A percentile compares a stretch with the other conserved stretches of the same genome.
Evolutionary conservation across 2,113 vertebrate genomes (phyloP).

Genomic region (Craseonycteris thonglongyai): DNA sequence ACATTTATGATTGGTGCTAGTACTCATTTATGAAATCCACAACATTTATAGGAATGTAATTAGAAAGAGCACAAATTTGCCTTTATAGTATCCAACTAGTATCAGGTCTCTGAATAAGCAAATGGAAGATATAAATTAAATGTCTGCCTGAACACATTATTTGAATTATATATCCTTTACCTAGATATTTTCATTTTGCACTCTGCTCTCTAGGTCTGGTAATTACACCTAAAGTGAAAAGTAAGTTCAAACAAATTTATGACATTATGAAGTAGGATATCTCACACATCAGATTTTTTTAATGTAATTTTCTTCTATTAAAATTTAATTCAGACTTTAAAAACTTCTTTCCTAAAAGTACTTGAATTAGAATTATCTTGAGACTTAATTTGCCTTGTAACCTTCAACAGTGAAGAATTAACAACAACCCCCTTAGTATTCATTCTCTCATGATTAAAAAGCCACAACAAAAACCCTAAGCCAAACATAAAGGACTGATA

Average conservation of each 20-base stretch:
- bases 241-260: background rate
- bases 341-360: background rate
- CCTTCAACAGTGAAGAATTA: background rate
- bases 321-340: background rate
- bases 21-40: conserved; percentile 50
- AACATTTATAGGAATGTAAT: conserved; percentile 4
- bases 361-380: background rate
- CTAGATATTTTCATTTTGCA: background rate
- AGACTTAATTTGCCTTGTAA: conserved; percentile 41
- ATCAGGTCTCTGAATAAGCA: background rate
- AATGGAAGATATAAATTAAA: background rate
- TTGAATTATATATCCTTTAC: background rate
- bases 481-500: background rate
- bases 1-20: background rate
- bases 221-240: background rate
- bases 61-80: background rate
- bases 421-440: background rate
- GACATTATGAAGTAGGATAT: background rate
- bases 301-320: conserved; percentile 20
- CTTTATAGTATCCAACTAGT: conserved; percentile 22
- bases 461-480: background rate
- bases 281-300: conserved; percentile 21
- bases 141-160: background rate
- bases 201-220: background rate
- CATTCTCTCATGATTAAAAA: background rate